Conservation (phyloP, 1,140 invertebrate genomes). For the Dufourea novaeangliae region DNA sequence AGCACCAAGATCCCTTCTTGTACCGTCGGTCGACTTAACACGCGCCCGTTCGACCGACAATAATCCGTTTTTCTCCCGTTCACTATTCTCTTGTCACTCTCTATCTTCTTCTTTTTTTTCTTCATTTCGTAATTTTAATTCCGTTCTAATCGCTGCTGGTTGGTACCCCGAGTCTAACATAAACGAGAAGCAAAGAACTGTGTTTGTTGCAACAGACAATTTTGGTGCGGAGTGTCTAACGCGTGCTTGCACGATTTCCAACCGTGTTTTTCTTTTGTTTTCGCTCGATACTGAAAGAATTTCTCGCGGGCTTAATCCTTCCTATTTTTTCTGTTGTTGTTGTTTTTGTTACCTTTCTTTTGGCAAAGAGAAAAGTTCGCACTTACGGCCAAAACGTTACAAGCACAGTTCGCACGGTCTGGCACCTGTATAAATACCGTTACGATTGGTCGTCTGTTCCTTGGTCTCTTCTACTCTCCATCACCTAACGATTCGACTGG, state of each 20-base stretch:
- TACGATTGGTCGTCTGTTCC: constrained; percentile 68
- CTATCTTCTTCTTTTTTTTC: no score
- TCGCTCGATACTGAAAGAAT: neutral
- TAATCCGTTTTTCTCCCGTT: constrained; percentile 51
- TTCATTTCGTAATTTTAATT: constrained; percentile 23
- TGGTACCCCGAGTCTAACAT: constrained; percentile 57
- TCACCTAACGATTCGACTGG: constrained; percentile 51
- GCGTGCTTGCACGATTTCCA: constrained; percentile 6
- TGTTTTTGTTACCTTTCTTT: neutral
- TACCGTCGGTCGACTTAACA: constrained; percentile 52
- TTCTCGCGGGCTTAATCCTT: neutral
- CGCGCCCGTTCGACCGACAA: constrained; percentile 22
- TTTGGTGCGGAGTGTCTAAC: constrained; percentile 13
- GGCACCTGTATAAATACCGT: constrained; percentile 69
- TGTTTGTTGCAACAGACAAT: constrained; percentile 77
- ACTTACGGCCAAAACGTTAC: constrained; percentile 68
- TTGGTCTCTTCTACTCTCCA: constrained; percentile 66
- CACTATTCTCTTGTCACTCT: constrained; percentile 35
- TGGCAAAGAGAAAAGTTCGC: neutral
- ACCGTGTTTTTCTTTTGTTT: neutral
- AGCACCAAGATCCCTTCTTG: constrained; percentile 55
- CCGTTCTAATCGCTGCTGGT: constrained; percentile 60
- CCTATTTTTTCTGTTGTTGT: neutral
- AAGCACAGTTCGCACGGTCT: constrained; percentile 78
- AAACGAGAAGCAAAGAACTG: constrained; percentile 71